Evolutionary conservation across 2,113 vertebrate species (phyloP), one percentile per base, ranked within the genome.

Genomic region (Lampris megalopsis): DNA sequence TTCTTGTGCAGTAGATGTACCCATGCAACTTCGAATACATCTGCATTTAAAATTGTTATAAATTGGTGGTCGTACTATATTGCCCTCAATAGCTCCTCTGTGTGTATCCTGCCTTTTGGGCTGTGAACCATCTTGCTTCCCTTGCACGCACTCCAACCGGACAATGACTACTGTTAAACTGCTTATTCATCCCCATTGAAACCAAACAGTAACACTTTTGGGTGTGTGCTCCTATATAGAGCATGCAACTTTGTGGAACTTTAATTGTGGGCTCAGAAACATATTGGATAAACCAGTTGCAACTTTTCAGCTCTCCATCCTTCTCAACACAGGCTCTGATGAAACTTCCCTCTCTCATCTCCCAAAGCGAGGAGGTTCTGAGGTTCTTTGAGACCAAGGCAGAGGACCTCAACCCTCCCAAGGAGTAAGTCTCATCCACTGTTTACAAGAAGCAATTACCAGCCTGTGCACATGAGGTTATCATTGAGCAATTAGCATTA

Each of bases 321-420:
- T 24, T 24, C 24, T 24, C 24, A 24, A 24, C 61, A 2, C 91
- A 98, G 97, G 96, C 97, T 0, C 90, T 98, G 57, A 93, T 98
- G 84, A 95, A 95, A 63, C 95, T 99, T 73, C 97, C 97, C 48
- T 89, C 95, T 57, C 96, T 95, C 78, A 96, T 99, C 87, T 97
- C 97, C 42, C 96, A 97, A 86, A 97, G 97, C 0, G 96, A 97
- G 65, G 97, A 99, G 91, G 97, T 98, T 71, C 96, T 97, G 50
- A 94, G 92, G 67, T 99, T 99, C 93, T 98, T 99, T 5, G 97
- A 99, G 87, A 94, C 96, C 75, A 96, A 95, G 6, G 94, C 96
- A 11, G 97, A 99, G 67, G 97, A 99, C 82, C 92, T 98, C 63
- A 97, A 96, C 77, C 97, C 97, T 85, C 97, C 97, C 1, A 95